Percentiles rank a stretch among this genome's conserved stretches.
phyloP scores from a whole-genome alignment of 2,888 invertebrate genomes.

The Actias luna region DNA sequence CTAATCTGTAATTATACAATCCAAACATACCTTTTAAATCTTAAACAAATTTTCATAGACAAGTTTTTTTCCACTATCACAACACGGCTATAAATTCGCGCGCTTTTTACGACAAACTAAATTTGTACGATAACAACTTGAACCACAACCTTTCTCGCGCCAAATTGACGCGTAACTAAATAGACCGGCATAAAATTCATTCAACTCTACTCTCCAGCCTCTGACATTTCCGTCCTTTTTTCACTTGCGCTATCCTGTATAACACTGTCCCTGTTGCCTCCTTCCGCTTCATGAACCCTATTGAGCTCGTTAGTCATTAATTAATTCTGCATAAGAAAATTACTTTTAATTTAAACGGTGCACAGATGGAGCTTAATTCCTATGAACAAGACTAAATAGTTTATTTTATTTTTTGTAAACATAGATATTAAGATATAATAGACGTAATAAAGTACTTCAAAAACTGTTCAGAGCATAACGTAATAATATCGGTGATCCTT shows the following conservation, averaged over 20 bases:
- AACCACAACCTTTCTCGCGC: slow-evolving; percentile 71
- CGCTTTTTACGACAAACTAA: slow-evolving; percentile 44
- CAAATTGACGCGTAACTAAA: slow-evolving; percentile 80
- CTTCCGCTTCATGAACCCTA: slow-evolving; percentile 81
- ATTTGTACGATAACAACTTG: slow-evolving; percentile 20
- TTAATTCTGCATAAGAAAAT: slow-evolving; percentile 82
- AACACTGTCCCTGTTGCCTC: slow-evolving; percentile 47
- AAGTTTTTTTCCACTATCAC: slow-evolving; percentile 28
- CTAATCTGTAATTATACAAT: background rate
- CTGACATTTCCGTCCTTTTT: slow-evolving; percentile 49
- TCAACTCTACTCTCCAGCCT: slow-evolving; percentile 64
- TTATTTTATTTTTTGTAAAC: background rate
- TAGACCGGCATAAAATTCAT: slow-evolving; percentile 79
- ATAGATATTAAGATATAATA: background rate
- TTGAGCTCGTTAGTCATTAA: slow-evolving; percentile 82
- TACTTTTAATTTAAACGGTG: slow-evolving; percentile 79
- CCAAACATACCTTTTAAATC: background rate
- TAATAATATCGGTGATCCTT: no score
- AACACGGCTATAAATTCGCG: slow-evolving; percentile 52
- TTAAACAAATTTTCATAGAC: slow-evolving; percentile 3
- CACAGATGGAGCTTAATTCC: slow-evolving; percentile 62
- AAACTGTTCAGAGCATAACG: no score
- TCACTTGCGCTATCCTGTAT: slow-evolving; percentile 29
- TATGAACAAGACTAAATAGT: background rate
- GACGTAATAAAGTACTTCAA: no score